A percentile compares a stretch with the other conserved stretches of the same genome.
Conservation (phyloP, 2,797 vertebrate genomes). For the Sebastes hubbsi region DNA sequence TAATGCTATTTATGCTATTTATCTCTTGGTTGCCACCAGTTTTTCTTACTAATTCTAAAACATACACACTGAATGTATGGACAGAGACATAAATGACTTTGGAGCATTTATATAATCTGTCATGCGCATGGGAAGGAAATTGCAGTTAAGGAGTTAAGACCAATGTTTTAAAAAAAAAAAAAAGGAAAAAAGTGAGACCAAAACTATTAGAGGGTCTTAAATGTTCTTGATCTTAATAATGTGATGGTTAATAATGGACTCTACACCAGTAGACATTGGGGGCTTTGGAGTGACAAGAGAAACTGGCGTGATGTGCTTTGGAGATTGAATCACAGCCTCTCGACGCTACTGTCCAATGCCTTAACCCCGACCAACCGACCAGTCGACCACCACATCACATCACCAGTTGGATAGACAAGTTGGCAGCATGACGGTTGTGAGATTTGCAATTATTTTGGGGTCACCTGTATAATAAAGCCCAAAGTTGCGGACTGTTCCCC, state of each 20-base stretch:
- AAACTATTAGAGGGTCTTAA: constrained; percentile 40
- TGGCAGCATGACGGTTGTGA: constrained; percentile 29
- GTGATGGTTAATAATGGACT: constrained; percentile 41
- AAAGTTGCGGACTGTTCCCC: constrained; percentile 25
- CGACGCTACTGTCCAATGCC: constrained; percentile 79
- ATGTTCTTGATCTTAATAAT: constrained; percentile 32
- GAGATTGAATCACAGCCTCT: constrained; percentile 59
- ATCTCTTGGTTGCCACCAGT: constrained; percentile 68
- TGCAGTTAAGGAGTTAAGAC: constrained; percentile 42
- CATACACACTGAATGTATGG: constrained; percentile 82
- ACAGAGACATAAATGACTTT: constrained; percentile 57
- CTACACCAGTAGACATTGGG: constrained; percentile 30
- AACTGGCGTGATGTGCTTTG: constrained; percentile 36
- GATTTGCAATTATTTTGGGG: not conserved
- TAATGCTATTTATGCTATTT: constrained; percentile 78
- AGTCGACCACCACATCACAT: constrained; percentile 28
- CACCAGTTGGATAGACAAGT: constrained; percentile 25
- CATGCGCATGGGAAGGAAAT: constrained; percentile 68
- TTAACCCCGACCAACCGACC: constrained; percentile 74
- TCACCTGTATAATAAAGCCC: constrained; percentile 33
- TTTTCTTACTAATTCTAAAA: constrained; percentile 71
- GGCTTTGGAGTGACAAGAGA: constrained; percentile 46
- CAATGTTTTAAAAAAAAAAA: constrained; percentile 12
- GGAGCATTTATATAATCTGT: constrained; percentile 65
- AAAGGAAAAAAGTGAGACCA: constrained; percentile 45